Base-by-base conservation (phyloP, 2,888 invertebrate genomes). In the Pseudoips prasinana region DNA sequence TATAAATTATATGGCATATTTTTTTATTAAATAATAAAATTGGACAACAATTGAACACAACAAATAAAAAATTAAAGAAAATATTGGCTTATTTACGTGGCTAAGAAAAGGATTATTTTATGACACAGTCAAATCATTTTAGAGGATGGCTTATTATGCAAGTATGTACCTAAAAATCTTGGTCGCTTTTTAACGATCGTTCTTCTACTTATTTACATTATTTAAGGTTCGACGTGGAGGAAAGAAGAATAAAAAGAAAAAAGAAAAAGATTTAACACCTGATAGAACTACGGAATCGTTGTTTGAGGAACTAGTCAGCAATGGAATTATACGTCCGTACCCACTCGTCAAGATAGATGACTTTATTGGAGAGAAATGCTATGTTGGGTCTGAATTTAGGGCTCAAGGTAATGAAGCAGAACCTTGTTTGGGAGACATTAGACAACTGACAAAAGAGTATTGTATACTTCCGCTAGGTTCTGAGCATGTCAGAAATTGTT, bases 251-350 rank as follows among this genome's bases (percentile, higher is more conserved):
- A 97, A 97, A 73, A 97, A 96, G 85, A 97, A 96, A 75, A 97
- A 96, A 75, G 97, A 97, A 66, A 98, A 98, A 74, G 98, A 98
- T 82, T 85, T 98, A 29, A 98, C 98, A 0, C 95, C 95, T 1
- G 98, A 98, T 67, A 91, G 97, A 70, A 95, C 95, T 0, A 93
- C 94, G 0, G 96, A 96, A 73, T 97, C 97, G 0, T 84, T 98
- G 1, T 97, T 96, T 67, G 97, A 98, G 77, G 98, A 98, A 78
- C 82, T 98, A 8, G 93, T 98, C 0, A 92, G 93, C 0, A 96
- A 98, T 76, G 97, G 97, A 0, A 96, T 98, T 9, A 96, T 98
- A 38, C 93, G 93, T 56, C 92, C 94, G 38, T 94, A 94, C 64
- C 94, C 94, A 0, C 86, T 92, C 43, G 85, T 92, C 0, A 89